Percentiles rank a stretch among this genome's conserved stretches.
phyloP scores from a whole-genome alignment of 2,888 invertebrate species.

The Himalopsyche tibetana region DNA sequence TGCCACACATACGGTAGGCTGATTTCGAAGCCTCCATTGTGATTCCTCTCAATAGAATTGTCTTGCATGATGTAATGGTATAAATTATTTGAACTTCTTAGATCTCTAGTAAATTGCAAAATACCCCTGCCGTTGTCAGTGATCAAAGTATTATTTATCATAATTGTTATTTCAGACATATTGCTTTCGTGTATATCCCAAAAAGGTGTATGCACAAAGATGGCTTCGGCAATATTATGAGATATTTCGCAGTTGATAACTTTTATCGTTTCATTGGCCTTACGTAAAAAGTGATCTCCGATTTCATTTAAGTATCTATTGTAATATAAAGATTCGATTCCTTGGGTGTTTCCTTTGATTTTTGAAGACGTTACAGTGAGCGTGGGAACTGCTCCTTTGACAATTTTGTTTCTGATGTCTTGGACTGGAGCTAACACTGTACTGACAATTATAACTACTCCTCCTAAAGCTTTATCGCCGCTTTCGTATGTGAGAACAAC shows the following conservation, averaged over 20 bases:
- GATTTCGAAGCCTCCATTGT: slow-evolving; percentile 90
- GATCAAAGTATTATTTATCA: slow-evolving; percentile 90
- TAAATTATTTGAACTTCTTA: slow-evolving; percentile 96
- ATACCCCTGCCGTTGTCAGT: slow-evolving; percentile 93
- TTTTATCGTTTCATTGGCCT: slow-evolving; percentile 91
- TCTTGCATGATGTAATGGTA: slow-evolving; percentile 96
- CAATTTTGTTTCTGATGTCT: slow-evolving; percentile 83
- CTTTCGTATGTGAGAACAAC: slow-evolving; percentile 88
- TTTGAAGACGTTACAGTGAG: slow-evolving; percentile 83
- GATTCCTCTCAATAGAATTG: slow-evolving; percentile 90
- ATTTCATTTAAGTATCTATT: slow-evolving; percentile 91
- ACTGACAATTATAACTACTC: slow-evolving; percentile 87
- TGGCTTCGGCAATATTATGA: slow-evolving; percentile 87
- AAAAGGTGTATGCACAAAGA: slow-evolving; percentile 88
- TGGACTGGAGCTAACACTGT: slow-evolving; percentile 85
- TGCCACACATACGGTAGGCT: slow-evolving; percentile 96
- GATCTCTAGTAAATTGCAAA: slow-evolving; percentile 92
- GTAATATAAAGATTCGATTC: slow-evolving; percentile 90
- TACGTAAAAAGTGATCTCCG: slow-evolving; percentile 90
- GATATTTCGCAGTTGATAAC: slow-evolving; percentile 88
- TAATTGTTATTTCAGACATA: slow-evolving; percentile 92
- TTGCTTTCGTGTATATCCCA: slow-evolving; percentile 92
- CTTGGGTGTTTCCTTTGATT: slow-evolving; percentile 88
- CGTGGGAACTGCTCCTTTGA: slow-evolving; percentile 88
- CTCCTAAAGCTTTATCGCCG: slow-evolving; percentile 87